Evolutionary conservation across 2,888 invertebrate species (phyloP).

Genomic region (Timema cristinae): DNA sequence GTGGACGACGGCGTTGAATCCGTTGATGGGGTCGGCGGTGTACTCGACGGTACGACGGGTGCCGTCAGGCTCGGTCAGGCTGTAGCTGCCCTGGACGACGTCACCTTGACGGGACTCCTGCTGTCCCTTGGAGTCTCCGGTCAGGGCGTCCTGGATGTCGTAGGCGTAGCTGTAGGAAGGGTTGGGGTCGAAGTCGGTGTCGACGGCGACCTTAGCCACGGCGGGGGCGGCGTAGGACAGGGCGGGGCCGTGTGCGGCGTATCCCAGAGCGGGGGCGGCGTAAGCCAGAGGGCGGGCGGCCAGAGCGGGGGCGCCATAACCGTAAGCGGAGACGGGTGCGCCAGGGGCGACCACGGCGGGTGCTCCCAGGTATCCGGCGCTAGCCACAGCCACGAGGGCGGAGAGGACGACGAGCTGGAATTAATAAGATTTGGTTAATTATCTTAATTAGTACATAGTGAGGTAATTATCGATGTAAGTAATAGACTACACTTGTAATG

Average conservation of each 20-base stretch:
- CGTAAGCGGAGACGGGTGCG: conserved; percentile 18
- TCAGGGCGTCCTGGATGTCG: conserved; percentile 29
- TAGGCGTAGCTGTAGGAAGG: conserved; percentile 30
- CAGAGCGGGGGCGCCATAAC: background rate
- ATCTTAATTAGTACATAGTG: too few relatives aligned
- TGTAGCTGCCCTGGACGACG: conserved; percentile 28
- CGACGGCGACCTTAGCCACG: conserved; percentile 17
- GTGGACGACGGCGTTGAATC: conserved; percentile 31
- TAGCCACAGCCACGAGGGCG: conserved; percentile 31
- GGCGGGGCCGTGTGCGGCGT: too few relatives aligned
- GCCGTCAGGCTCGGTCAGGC: conserved; percentile 28
- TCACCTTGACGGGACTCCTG: conserved; percentile 29
- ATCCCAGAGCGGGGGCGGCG: background rate
- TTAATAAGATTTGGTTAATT: background rate
- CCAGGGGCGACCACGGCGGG: conserved; percentile 26
- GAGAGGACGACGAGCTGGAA: conserved; percentile 27
- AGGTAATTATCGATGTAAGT: too few relatives aligned
- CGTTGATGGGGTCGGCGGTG: conserved; percentile 30
- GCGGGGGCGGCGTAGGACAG: background rate
- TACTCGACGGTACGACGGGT: conserved; percentile 29
- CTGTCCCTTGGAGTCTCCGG: conserved; percentile 29
- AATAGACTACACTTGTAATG: too few relatives aligned
- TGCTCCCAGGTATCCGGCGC: conserved; percentile 27
- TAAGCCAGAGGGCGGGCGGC: background rate
- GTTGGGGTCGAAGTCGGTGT: conserved; percentile 30